These are phyloP conservation scores for Epiblema foenella DNA, from an alignment of 2,888 invertebrate species.

Conservation along the genomic window DNA sequence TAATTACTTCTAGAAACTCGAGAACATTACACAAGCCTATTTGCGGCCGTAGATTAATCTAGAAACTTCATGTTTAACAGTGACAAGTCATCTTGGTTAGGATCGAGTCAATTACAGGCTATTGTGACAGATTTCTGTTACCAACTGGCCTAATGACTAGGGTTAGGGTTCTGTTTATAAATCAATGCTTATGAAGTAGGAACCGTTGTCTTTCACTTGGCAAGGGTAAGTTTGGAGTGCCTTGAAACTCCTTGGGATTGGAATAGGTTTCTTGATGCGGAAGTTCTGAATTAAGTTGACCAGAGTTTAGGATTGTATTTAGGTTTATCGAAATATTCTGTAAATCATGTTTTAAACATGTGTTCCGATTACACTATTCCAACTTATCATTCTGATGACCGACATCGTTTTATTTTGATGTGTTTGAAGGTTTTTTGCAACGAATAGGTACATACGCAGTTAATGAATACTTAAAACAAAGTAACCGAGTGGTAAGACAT, in stretches of 20 bases:
- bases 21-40: conserved; percentile 35
- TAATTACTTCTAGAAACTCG: conserved; percentile 35
- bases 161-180: conserved; percentile 30
- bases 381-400: too few relatives aligned
- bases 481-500: too few relatives aligned
- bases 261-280: neutral
- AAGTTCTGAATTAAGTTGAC: conserved; percentile 9
- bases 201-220: conserved; percentile 25
- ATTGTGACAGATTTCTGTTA: conserved; percentile 50
- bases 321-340: neutral
- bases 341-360: neutral
- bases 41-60: conserved; percentile 53
- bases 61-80: conserved; percentile 53
- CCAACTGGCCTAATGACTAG: conserved; percentile 44
- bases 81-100: conserved; percentile 30
- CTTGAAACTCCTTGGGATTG: conserved; percentile 5
- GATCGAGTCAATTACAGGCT: conserved; percentile 14
- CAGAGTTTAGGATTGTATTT: neutral
- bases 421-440: too few relatives aligned
- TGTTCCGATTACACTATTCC: neutral
- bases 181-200: conserved; percentile 15
- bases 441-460: too few relatives aligned
- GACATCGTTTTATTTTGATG: too few relatives aligned
- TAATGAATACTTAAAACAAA: too few relatives aligned
- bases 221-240: conserved; percentile 5